A percentile compares a stretch with the other conserved stretches of the same genome.
These are phyloP conservation scores for Oryzias dopingdopingensis DNA, from an alignment of 2,797 vertebrate species.

Conservation along the genomic window DNA sequence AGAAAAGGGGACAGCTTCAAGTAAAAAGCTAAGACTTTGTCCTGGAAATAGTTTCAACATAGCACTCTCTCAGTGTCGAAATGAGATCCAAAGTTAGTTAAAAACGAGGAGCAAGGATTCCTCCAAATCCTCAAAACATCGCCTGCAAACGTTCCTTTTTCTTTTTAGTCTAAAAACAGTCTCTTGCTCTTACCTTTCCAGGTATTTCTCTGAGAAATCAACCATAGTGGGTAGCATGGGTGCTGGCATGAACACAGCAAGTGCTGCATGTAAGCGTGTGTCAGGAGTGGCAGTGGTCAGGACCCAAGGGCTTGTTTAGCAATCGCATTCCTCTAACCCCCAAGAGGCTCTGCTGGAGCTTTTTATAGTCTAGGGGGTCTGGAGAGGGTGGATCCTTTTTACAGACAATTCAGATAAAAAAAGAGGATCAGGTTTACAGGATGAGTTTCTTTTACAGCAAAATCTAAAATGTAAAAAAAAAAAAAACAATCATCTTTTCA, in stretches of 20 bases:
- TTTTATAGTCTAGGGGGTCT: conserved; percentile 77
- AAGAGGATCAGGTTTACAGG: conserved; percentile 21
- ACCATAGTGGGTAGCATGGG: conserved; percentile 78
- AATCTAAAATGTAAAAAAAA: conserved; percentile 5
- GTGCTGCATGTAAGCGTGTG: conserved; percentile 60
- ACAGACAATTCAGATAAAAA: conserved; percentile 72
- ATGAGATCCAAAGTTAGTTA: conserved; percentile 66
- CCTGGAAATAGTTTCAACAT: conserved; percentile 57
- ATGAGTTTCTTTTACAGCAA: conserved; percentile 49
- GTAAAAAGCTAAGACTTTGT: conserved; percentile 55
- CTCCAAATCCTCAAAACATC: conserved; percentile 9
- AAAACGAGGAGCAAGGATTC: conserved; percentile 36
- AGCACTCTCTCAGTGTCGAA: conserved; percentile 57
- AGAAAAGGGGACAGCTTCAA: conserved; percentile 64
- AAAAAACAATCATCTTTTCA: no score
- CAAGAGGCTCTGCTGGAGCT: conserved; percentile 58
- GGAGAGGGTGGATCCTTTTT: conserved; percentile 54
- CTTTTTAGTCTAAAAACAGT: not conserved
- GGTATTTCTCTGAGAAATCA: conserved; percentile 87
- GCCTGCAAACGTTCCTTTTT: not conserved
- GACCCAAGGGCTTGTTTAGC: conserved; percentile 64
- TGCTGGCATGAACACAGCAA: conserved; percentile 40
- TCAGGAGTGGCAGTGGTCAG: conserved; percentile 31
- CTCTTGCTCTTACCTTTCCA: conserved; percentile 84
- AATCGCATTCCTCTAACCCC: conserved; percentile 74